Conservation (phyloP, 2,888 invertebrate genomes). For the Parasteatoda lunata region DNA sequence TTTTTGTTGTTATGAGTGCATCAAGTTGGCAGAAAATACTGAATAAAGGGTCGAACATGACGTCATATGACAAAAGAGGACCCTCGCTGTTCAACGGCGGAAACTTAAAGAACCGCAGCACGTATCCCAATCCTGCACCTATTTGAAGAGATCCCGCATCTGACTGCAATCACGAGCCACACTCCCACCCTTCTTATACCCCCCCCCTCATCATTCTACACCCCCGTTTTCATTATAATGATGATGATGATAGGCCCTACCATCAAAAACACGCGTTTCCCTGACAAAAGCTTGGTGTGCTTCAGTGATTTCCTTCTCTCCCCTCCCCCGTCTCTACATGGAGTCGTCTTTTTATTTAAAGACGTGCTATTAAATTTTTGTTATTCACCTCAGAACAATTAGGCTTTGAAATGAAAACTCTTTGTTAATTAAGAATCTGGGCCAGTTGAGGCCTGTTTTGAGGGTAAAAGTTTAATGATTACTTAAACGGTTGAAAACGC, state of each 20-base stretch:
- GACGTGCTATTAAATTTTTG: too few relatives aligned
- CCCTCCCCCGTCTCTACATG: background rate
- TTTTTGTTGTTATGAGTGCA: background rate
- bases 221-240: slow-evolving; percentile 34
- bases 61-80: slow-evolving; percentile 49
- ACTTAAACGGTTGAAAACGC: too few relatives aligned
- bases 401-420: too few relatives aligned
- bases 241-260: slow-evolving; percentile 57
- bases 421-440: too few relatives aligned
- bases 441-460: too few relatives aligned
- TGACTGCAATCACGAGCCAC: slow-evolving; percentile 23
- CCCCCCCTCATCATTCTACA: slow-evolving; percentile 10
- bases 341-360: too few relatives aligned
- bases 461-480: too few relatives aligned
- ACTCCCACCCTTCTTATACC: slow-evolving; percentile 3
- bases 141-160: slow-evolving; percentile 12
- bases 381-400: too few relatives aligned
- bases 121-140: slow-evolving; percentile 27
- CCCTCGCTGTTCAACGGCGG: slow-evolving; percentile 31
- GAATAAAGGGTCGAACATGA: slow-evolving; percentile 24
- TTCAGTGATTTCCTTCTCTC: background rate
- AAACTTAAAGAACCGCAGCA: slow-evolving; percentile 59
- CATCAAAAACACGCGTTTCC: slow-evolving; percentile 63
- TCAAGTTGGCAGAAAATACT: background rate
- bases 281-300: slow-evolving; percentile 45